A percentile compares a stretch with the other conserved stretches of the same genome.
These are phyloP conservation scores for Lasioglossum zephyrum DNA, from an alignment of 2,888 invertebrate genomes.

Conservation along the genomic window DNA sequence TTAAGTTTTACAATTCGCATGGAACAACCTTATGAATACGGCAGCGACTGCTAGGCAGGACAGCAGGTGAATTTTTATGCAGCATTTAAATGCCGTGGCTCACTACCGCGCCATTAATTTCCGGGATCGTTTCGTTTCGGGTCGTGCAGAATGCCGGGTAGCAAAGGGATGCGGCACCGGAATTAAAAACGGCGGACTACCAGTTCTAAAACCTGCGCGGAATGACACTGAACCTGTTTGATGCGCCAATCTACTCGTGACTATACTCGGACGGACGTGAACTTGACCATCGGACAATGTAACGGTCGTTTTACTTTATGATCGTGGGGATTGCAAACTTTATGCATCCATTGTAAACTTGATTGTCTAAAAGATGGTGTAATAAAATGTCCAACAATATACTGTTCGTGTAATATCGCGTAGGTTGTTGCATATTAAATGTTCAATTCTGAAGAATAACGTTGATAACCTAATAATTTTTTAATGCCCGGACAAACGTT, in stretches of 20 bases:
- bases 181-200: constrained; percentile 41
- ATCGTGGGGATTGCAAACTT: not conserved
- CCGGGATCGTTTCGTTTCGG: constrained; percentile 43
- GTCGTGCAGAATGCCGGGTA: not conserved
- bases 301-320: not conserved
- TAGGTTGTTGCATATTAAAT: not conserved
- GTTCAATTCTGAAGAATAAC: not conserved
- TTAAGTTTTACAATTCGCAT: constrained; percentile 49
- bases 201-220: constrained; percentile 24
- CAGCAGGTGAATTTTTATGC: constrained; percentile 54
- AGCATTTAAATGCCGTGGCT: constrained; percentile 53
- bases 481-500: no score
- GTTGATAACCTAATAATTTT: not conserved
- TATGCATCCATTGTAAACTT: not conserved
- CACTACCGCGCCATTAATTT: constrained; percentile 53
- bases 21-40: constrained; percentile 49
- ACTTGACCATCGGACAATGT: not conserved
- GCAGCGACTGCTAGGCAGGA: constrained; percentile 13
- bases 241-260: constrained; percentile 18
- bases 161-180: constrained; percentile 22
- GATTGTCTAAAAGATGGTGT: not conserved
- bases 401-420: not conserved
- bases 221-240: not conserved
- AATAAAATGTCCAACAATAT: not conserved
- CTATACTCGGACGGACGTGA: not conserved